These are phyloP conservation scores for Eupithecia abbreviata DNA, from an alignment of 2,888 invertebrate species.

Conservation along the genomic window DNA sequence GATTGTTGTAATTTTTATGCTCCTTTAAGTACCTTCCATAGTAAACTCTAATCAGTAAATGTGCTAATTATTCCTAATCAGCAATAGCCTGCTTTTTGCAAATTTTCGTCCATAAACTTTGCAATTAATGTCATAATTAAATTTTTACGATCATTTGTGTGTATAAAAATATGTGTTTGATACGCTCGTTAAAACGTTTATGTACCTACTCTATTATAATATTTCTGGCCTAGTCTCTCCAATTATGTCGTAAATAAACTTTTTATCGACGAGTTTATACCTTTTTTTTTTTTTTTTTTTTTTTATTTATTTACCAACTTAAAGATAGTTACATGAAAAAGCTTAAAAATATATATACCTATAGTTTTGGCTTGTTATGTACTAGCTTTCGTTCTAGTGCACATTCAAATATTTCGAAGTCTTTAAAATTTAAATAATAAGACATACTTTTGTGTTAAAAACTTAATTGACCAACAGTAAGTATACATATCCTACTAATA, in stretches of 20 bases:
- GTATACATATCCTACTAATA: no score
- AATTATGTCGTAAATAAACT: slow-evolving; percentile 30
- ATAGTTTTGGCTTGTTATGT: neutral
- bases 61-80: slow-evolving; percentile 11
- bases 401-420: neutral
- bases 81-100: slow-evolving; percentile 16
- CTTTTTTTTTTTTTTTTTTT: no score
- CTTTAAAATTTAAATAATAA: neutral
- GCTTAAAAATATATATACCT: no score
- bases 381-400: neutral
- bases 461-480: no score
- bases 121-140: slow-evolving; percentile 36
- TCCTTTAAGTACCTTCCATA: neutral
- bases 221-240: slow-evolving; percentile 33
- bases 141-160: slow-evolving; percentile 32
- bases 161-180: slow-evolving; percentile 35
- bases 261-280: slow-evolving; percentile 12
- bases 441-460: neutral
- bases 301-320: no score
- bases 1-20: neutral
- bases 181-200: slow-evolving; percentile 38
- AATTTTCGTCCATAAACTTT: slow-evolving; percentile 38
- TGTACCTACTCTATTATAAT: slow-evolving; percentile 11
- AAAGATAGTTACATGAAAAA: no score
- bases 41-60: neutral